Base-by-base conservation (phyloP, 2,113 vertebrate genomes). In the Calidris pugnax region DNA sequence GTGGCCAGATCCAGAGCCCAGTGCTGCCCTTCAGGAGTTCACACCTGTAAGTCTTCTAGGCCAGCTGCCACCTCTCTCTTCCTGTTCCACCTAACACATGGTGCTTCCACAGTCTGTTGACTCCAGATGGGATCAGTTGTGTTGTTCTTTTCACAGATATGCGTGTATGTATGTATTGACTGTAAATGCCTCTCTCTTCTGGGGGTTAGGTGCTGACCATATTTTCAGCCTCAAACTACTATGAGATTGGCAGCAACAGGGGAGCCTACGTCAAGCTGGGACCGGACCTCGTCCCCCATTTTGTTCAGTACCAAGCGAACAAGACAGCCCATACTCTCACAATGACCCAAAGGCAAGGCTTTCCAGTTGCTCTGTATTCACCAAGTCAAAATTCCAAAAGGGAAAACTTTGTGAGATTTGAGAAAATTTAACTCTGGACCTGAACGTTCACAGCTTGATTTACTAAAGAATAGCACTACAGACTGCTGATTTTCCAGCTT, bases 181-280 rank as follows among this genome's bases (percentile, higher is more conserved):
- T 12, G 33, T 59, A 51, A 95, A 43, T 41, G 24, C 13, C 35
- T 75, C 13, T 95, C 35, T 76, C 28, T 94, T 95, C 51, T 9
- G 35, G 75, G 17, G 8, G 77, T 62, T 96, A 99, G 99, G 99
- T 99, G 59, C 96, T 99, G 95, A 99, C 99, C 32, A 98, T 99
- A 93, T 99, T 99, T 97, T 99, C 99, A 59, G 99, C 99, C n/a
- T 99, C 99, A 12, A 99, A 99, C 97, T 99, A 99, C 96, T 99
- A 99, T 0, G 98, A 99, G 87, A 97, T 98, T 78, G 99, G 99
- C 97, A 99, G 99, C 80, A 99, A 99, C 96, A 98, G 99, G 97
- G 99, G 99, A 57, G 99, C 99, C 64, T 99, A 99, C 10, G 98
- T 99, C 92, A 98, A 98, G 88, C 96, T 99, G 96, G 99, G 99